phyloP scores from a whole-genome alignment of 2,888 invertebrate species.

The Thera obeliscata region DNA sequence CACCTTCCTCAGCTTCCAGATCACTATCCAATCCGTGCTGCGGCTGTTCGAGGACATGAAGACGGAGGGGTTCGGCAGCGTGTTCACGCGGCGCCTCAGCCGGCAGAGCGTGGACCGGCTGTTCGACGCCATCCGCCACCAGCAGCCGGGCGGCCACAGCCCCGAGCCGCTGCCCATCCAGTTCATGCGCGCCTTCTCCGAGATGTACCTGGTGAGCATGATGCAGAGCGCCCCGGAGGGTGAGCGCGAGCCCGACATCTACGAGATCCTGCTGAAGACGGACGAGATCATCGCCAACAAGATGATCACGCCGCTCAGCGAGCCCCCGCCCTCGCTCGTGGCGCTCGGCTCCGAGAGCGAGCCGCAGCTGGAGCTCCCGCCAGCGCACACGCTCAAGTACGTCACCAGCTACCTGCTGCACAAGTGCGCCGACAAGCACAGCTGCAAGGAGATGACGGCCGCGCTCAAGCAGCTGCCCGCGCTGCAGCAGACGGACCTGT shows the following conservation, averaged over 20 bases:
- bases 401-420: slow-evolving; percentile 37
- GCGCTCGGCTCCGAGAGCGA: slow-evolving; percentile 33
- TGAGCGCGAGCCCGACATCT: slow-evolving; percentile 31
- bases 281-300: slow-evolving; percentile 34
- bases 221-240: slow-evolving; percentile 31
- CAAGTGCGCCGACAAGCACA: slow-evolving; percentile 36
- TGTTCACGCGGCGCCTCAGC: slow-evolving; percentile 33
- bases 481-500: slow-evolving; percentile 29
- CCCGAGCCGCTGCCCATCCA: slow-evolving; percentile 32
- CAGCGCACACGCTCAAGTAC: slow-evolving; percentile 33
- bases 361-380: slow-evolving; percentile 32
- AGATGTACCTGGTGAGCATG: slow-evolving; percentile 32
- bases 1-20: slow-evolving; percentile 46
- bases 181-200: slow-evolving; percentile 36
- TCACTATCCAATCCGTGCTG: slow-evolving; percentile 45
- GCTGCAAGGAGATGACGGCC: slow-evolving; percentile 31
- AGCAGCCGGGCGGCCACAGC: slow-evolving; percentile 25
- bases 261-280: slow-evolving; percentile 33
- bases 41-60: slow-evolving; percentile 44
- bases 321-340: slow-evolving; percentile 23
- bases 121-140: slow-evolving; percentile 32
- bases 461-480: slow-evolving; percentile 31
- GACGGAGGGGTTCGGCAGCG: slow-evolving; percentile 26
- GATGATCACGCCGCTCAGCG: slow-evolving; percentile 27
- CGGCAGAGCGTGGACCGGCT: slow-evolving; percentile 28